Evolutionary conservation across 2,888 invertebrate species (phyloP).

Genomic region (Acleris literana): DNA sequence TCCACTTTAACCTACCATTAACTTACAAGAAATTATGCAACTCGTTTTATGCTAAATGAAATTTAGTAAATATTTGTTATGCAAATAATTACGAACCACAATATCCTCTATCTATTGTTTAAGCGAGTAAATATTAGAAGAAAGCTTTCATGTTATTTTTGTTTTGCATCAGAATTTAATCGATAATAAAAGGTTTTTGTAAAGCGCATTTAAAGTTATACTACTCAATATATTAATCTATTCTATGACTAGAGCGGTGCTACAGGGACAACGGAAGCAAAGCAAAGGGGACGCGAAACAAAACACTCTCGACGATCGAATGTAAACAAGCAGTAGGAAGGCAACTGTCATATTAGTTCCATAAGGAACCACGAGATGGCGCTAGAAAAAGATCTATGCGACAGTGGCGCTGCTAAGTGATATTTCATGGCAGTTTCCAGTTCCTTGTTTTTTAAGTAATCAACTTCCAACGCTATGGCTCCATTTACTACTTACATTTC

Average conservation of each 20-base stretch:
- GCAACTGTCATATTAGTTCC: conserved; percentile 15
- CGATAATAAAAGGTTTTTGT: conserved; percentile 23
- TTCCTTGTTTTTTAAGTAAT: conserved; percentile 37
- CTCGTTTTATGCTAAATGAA: no score
- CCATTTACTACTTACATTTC: conserved; percentile 59
- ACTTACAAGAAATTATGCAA: no score
- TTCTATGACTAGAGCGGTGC: conserved; percentile 65
- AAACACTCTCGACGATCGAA: conserved; percentile 39
- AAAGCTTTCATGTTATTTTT: not conserved
- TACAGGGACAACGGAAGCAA: conserved; percentile 51
- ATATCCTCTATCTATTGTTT: no score
- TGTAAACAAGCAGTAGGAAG: conserved; percentile 12
- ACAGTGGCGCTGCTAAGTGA: not conserved
- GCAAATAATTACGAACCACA: no score
- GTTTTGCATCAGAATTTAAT: conserved; percentile 28
- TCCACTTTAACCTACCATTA: no score
- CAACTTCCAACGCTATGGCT: conserved; percentile 54
- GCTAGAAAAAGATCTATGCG: not conserved
- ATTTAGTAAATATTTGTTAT: no score
- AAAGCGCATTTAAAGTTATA: conserved; percentile 46
- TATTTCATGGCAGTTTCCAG: not conserved
- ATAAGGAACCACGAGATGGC: conserved; percentile 3
- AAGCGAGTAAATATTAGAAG: no score
- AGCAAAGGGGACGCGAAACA: conserved; percentile 49
- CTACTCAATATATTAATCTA: conserved; percentile 60